A percentile compares a stretch with the other conserved stretches of the same genome.
phyloP scores from a whole-genome alignment of 2,797 vertebrate species.

The Fistularia tabacaria region DNA sequence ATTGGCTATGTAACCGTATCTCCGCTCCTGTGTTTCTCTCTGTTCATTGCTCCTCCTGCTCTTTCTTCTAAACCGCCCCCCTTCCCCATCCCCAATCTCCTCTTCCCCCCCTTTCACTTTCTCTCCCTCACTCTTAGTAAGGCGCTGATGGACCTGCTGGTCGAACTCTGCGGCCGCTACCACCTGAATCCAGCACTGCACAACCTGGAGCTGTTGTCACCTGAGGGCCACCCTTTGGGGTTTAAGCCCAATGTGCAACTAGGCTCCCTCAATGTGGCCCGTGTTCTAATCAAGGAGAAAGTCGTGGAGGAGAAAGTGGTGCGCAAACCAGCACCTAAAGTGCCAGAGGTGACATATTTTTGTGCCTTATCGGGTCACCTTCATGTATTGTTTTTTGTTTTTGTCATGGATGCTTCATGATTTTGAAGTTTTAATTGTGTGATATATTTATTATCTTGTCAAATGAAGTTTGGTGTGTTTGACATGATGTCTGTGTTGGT shows the following conservation, averaged over 20 bases:
- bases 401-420: not conserved
- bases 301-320: constrained; percentile 79
- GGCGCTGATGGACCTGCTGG: constrained; percentile 95
- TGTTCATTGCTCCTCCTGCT: constrained; percentile 24
- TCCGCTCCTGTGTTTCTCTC: constrained; percentile 17
- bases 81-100: constrained; percentile 8
- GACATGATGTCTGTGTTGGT: no score
- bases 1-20: constrained; percentile 49
- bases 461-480: no score
- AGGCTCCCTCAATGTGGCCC: constrained; percentile 86
- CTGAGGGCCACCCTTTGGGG: constrained; percentile 74
- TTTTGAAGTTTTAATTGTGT: not conserved
- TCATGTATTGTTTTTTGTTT: not conserved
- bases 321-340: constrained; percentile 77
- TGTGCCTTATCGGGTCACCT: not conserved
- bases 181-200: constrained; percentile 90
- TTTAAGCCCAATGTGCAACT: constrained; percentile 92
- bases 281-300: constrained; percentile 86
- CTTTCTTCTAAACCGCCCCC: constrained; percentile 9
- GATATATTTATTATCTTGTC: no score
- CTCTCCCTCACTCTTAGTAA: constrained; percentile 73
- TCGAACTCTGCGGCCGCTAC: constrained; percentile 89
- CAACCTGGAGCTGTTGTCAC: constrained; percentile 84
- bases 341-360: constrained; percentile 83
- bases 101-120: constrained; percentile 13